A percentile compares a stretch with the other conserved stretches of the same genome.
Evolutionary conservation across 2,888 invertebrate species (phyloP).

Genomic region (Sisyra nigra): DNA sequence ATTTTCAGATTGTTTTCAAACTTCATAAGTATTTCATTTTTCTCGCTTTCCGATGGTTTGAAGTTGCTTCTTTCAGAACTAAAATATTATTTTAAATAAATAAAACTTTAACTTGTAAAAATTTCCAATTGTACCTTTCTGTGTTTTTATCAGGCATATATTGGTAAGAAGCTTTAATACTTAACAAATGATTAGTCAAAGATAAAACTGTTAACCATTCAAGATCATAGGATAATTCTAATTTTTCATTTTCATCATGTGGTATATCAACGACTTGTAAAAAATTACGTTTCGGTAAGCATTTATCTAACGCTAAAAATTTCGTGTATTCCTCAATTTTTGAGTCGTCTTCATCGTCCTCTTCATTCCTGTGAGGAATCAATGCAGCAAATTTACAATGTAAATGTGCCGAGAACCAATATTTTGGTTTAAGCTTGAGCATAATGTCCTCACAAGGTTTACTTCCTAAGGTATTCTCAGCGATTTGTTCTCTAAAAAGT

Average conservation of each 20-base stretch:
- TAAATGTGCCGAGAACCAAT: slow-evolving; percentile 96
- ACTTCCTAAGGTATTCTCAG: slow-evolving; percentile 70
- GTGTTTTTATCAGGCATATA: slow-evolving; percentile 71
- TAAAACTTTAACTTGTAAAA: neutral
- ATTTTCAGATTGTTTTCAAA: slow-evolving; percentile 52
- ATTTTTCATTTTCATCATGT: slow-evolving; percentile 35
- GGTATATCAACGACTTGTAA: slow-evolving; percentile 60
- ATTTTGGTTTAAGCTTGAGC: slow-evolving; percentile 61
- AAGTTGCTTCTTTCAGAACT: slow-evolving; percentile 41
- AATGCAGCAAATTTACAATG: slow-evolving; percentile 91
- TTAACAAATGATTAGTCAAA: slow-evolving; percentile 76
- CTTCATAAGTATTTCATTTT: slow-evolving; percentile 39
- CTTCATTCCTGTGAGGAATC: slow-evolving; percentile 41
- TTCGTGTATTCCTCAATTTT: slow-evolving; percentile 41
- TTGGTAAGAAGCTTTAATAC: slow-evolving; percentile 45
- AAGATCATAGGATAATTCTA: slow-evolving; percentile 59
- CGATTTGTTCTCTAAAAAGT: slow-evolving; percentile 61
- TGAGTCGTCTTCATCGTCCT: slow-evolving; percentile 25
- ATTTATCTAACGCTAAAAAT: slow-evolving; percentile 94
- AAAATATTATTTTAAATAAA: neutral
- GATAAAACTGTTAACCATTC: slow-evolving; percentile 87
- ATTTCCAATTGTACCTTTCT: neutral
- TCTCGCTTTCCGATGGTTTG: slow-evolving; percentile 59
- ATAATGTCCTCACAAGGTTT: slow-evolving; percentile 70
- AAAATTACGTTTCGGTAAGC: slow-evolving; percentile 75